Conservation (phyloP, 2,113 vertebrate species). For the Grammomys surdaster region DNA sequence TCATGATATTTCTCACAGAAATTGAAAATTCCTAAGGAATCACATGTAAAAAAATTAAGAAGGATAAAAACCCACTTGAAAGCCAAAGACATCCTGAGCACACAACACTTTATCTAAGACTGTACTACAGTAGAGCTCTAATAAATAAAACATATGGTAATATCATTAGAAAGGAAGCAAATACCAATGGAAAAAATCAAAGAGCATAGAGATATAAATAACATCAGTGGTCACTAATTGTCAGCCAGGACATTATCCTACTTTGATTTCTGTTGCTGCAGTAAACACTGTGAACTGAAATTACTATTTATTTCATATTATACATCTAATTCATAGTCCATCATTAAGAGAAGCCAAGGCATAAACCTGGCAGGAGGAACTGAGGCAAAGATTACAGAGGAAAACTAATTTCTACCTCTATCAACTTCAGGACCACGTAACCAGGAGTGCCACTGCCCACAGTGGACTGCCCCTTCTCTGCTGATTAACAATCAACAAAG, state of each 20-base stretch:
- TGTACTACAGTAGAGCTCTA: background rate
- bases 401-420: background rate
- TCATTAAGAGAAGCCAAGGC: background rate
- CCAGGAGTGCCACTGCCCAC: background rate
- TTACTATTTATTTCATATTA: background rate
- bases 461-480: background rate
- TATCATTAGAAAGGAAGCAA: background rate
- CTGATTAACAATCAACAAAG: background rate
- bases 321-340: background rate
- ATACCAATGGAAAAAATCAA: background rate
- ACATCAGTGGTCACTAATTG: no score
- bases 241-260: background rate
- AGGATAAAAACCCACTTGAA: background rate
- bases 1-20: background rate
- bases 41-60: background rate
- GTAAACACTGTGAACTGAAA: background rate
- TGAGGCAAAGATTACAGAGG: background rate
- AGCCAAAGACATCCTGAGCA: background rate
- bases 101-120: background rate
- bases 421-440: background rate
- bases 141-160: background rate
- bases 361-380: background rate
- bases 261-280: background rate
- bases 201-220: background rate
- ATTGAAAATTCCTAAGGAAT: background rate